Evolutionary conservation across 2,888 invertebrate genomes (phyloP), one percentile per base, ranked within the genome.

Genomic region (Platerodrilus igneus): DNA sequence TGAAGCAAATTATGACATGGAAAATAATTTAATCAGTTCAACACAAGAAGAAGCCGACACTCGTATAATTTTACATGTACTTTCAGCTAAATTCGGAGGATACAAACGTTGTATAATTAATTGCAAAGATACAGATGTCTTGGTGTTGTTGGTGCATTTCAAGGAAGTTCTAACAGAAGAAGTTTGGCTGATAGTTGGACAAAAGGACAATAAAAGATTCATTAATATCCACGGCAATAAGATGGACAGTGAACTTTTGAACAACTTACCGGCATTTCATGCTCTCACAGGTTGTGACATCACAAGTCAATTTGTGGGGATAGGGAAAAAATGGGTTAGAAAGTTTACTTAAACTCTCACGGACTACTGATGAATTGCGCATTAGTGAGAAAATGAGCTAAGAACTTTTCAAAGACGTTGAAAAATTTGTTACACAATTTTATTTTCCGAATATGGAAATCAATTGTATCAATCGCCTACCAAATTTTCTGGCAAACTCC

Each of bases 31-130:
- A 28, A 21, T 41, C 10, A 17, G 11, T 1, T 23, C 48, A 10
- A 34, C 20, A 2, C 44, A 50, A 9, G 50, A 49, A 37, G 45
- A 49, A 31, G 45, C 45, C 3, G 49, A 47, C 19, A 47, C 47
- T 2, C 32, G 47, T 23, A 39, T 50, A 13, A 8, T 50, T 3
- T 29, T 47, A 17, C 50, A 50, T 32, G 41, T 46, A 16, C 13
- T 48, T 2, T 38, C 34, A 4, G 37, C 30, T 13, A 41, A 41
- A 25, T 7, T 3, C 7, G 11, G 13, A 3, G 30, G 31, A 3
- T 29, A 27, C 8, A 8, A 8, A 3, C 16, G 21, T 22, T 32
- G 20, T 20, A 19, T 32, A 4, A 14, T 26, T 11, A 27, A 38
- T 8, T 26, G 32, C 17, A 32, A 14, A 3, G 31, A 38, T 21